phyloP scores from a whole-genome alignment of 2,113 vertebrate species.

The Oryzias javanicus region DNA sequence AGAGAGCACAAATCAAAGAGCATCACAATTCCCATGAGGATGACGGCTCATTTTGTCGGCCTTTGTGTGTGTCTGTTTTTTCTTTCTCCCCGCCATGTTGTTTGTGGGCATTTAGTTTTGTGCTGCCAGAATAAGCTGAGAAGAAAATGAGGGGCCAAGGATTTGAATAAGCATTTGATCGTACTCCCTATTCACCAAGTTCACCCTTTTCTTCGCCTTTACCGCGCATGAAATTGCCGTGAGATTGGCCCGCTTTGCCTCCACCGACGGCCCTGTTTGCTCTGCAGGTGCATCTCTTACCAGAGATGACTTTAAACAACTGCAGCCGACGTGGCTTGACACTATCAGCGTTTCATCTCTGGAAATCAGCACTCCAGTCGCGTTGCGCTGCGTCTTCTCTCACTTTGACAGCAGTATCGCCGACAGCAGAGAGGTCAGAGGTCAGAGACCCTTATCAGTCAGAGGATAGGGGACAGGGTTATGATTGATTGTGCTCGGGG shows the following conservation, averaged over 20 bases:
- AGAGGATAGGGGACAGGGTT: slow-evolving; percentile 34
- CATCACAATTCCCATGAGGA: slow-evolving; percentile 56
- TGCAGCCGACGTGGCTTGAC: slow-evolving; percentile 17
- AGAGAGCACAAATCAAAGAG: slow-evolving; percentile 59
- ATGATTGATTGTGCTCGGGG: not conserved
- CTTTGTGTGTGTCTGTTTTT: slow-evolving; percentile 18
- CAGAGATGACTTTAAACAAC: slow-evolving; percentile 10
- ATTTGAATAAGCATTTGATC: slow-evolving; percentile 38
- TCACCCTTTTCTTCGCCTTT: slow-evolving; percentile 1
- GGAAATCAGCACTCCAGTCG: slow-evolving; percentile 27
- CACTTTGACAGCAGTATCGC: slow-evolving; percentile 12
- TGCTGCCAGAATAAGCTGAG: slow-evolving; percentile 16
- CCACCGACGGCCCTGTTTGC: slow-evolving; percentile 17
- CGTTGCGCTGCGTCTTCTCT: slow-evolving; percentile 22
- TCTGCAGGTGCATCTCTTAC: not conserved
- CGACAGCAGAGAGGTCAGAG: slow-evolving; percentile 48
- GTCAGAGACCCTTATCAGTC: slow-evolving; percentile 36
- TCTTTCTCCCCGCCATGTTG: slow-evolving; percentile 20
- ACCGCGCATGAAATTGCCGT: not conserved
- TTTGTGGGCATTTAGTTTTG: slow-evolving; percentile 35
- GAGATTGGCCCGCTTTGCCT: not conserved
- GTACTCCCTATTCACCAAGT: slow-evolving; percentile 11
- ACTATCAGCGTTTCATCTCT: slow-evolving; percentile 19
- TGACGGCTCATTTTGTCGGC: slow-evolving; percentile 47
- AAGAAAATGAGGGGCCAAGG: not conserved